Percentiles rank a stretch among this genome's conserved stretches.
phyloP scores from a whole-genome alignment of 2,113 vertebrate species.

The Panthera tigris region DNA sequence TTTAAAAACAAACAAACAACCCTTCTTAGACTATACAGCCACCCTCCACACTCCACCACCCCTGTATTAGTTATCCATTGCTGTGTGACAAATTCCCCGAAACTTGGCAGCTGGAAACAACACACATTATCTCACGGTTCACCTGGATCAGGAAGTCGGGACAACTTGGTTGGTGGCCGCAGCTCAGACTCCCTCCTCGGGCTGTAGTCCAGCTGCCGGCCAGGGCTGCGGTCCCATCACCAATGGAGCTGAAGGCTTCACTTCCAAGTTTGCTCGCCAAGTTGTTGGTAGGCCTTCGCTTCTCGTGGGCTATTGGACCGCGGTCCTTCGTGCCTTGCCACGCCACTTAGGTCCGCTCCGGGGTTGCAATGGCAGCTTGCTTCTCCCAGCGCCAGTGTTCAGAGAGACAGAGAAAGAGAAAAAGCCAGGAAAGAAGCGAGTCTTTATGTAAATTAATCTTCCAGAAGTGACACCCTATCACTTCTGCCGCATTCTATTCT shows the following conservation, averaged over 20 bases:
- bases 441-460: slow-evolving; percentile 49
- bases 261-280: not conserved
- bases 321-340: not conserved
- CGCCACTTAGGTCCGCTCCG: not conserved
- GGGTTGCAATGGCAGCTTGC: not conserved
- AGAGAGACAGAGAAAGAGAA: not conserved
- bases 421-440: not conserved
- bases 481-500: slow-evolving; percentile 11
- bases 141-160: not conserved
- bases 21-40: not conserved
- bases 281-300: not conserved
- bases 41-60: not conserved
- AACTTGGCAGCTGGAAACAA: not conserved
- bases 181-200: not conserved
- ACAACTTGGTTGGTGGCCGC: not conserved
- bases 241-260: not conserved
- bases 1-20: not conserved
- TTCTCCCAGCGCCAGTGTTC: not conserved
- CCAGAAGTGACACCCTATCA: slow-evolving; percentile 38
- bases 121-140: not conserved
- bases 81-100: not conserved
- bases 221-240: not conserved
- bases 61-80: not conserved
- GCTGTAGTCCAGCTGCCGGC: not conserved
- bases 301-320: not conserved